A percentile compares a stretch with the other conserved stretches of the same genome.
These are phyloP conservation scores for Emys orbicularis DNA, from an alignment of 2,797 vertebrate genomes.

Conservation along the genomic window DNA sequence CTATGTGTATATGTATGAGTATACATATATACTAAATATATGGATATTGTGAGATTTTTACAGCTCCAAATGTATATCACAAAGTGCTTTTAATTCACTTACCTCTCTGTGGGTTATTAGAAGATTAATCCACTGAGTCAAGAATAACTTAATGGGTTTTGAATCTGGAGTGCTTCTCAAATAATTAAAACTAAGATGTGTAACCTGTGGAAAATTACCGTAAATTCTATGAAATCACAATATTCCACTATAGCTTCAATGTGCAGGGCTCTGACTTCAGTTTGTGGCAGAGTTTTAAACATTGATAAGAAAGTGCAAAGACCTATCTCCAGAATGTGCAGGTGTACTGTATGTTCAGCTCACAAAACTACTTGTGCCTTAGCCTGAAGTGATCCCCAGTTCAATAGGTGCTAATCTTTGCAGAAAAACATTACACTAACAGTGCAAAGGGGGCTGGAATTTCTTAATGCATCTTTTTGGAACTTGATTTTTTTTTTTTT, in stretches of 20 bases:
- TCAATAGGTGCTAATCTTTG: slow-evolving; percentile 40
- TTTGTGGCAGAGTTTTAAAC: background rate
- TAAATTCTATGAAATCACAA: background rate
- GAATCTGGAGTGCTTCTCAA: background rate
- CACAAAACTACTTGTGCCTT: background rate
- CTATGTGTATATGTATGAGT: background rate
- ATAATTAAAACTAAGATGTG: background rate
- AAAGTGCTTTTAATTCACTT: background rate
- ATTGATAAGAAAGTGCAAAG: background rate
- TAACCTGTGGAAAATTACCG: background rate
- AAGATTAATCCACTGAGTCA: background rate
- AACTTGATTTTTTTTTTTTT: slow-evolving; percentile 22
- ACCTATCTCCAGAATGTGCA: rapidly evolving
- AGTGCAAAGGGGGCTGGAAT: slow-evolving; percentile 45
- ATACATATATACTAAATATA: background rate
- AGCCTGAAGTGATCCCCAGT: background rate
- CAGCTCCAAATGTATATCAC: background rate
- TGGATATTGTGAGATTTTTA: background rate
- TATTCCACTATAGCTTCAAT: background rate
- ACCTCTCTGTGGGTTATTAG: rapidly evolving
- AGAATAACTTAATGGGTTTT: background rate
- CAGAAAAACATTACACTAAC: background rate
- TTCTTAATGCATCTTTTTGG: slow-evolving; percentile 32
- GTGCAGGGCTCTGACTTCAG: background rate
- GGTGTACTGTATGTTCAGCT: rapidly evolving